phyloP scores from a whole-genome alignment of 2,797 vertebrate species.

The Syngnathus rostellatus region DNA sequence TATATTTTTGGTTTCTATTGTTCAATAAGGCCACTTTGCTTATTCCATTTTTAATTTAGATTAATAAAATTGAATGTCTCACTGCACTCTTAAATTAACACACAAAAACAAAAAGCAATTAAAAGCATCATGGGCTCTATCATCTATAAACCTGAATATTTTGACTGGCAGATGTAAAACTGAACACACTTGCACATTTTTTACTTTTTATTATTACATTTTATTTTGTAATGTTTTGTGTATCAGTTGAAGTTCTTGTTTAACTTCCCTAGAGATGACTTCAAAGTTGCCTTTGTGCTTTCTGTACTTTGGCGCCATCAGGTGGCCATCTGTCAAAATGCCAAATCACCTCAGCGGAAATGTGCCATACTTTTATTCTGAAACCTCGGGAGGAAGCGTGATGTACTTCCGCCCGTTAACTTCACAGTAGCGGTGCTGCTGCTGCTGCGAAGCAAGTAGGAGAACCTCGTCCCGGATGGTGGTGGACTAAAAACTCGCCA shows the following conservation, averaged over 20 bases:
- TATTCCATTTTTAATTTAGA: not conserved
- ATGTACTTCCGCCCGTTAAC: not conserved
- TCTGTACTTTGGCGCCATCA: not conserved
- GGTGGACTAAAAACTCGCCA: conserved; percentile 35
- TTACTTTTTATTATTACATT: not conserved
- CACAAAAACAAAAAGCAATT: too few species aligned
- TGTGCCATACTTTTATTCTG: not conserved
- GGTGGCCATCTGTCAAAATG: not conserved
- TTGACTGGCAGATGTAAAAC: not conserved
- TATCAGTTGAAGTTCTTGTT: too few species aligned
- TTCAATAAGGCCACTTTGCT: not conserved
- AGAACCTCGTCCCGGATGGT: not conserved
- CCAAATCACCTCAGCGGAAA: not conserved
- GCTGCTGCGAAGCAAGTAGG: not conserved
- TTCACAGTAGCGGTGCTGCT: conserved; percentile 14
- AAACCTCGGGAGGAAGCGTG: not conserved
- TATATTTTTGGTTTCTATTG: not conserved
- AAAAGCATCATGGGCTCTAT: too few species aligned
- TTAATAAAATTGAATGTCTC: too few species aligned
- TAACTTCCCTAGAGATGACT: not conserved
- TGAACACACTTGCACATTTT: too few species aligned
- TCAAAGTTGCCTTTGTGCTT: not conserved
- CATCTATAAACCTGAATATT: too few species aligned
- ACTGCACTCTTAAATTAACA: too few species aligned
- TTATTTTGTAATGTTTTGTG: too few species aligned